Conservation (phyloP, 2,113 vertebrate genomes). For the Antigone vipio region DNA sequence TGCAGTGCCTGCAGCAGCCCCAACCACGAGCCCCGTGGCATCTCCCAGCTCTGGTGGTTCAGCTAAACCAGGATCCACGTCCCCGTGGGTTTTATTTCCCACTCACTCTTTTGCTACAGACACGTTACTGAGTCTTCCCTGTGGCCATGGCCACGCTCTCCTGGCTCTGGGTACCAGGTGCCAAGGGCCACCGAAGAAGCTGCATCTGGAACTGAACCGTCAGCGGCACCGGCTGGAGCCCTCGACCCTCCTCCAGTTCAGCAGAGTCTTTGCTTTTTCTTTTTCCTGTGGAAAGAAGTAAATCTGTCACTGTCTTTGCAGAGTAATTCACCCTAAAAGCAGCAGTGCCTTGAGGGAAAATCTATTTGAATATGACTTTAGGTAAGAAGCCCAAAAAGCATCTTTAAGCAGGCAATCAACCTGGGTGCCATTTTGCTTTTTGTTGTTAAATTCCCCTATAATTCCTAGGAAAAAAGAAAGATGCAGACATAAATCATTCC, state of each 20-base stretch:
- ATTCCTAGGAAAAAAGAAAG: background rate
- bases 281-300: constrained; percentile 64
- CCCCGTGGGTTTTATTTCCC: background rate
- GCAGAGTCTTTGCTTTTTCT: background rate
- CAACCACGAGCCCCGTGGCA: background rate
- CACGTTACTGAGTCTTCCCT: background rate
- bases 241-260: background rate
- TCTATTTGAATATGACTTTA: background rate
- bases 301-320: background rate
- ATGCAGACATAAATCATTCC: background rate
- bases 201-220: constrained; percentile 79
- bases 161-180: background rate
- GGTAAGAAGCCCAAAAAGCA: background rate
- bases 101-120: background rate
- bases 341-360: background rate
- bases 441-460: background rate
- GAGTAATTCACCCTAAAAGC: background rate
- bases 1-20: background rate
- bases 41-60: background rate
- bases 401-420: background rate
- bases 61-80: background rate
- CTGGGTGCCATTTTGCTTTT: background rate
- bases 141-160: accelerated
- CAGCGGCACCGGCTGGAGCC: constrained; percentile 36
- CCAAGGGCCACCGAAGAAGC: constrained; percentile 70